Evolutionary conservation across 2,888 invertebrate genomes (phyloP), one percentile per base, ranked within the genome.

Genomic region (Invenusta paracnida): DNA sequence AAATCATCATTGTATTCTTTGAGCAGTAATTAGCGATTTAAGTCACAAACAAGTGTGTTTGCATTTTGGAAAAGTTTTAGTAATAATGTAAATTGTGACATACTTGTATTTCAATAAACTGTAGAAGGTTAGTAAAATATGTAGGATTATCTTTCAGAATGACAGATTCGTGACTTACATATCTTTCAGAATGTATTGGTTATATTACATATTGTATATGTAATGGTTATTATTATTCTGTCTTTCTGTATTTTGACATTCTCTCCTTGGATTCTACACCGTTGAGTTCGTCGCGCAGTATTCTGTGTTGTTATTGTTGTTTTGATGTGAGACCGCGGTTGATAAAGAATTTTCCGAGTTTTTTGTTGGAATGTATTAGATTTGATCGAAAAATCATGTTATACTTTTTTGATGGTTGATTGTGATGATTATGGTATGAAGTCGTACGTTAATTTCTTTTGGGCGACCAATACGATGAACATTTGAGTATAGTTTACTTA

Each of bases 401-500:
- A 13, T 73, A 73, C 73, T 73, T 73, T 73, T n/a, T 73, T 73
- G 73, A 23, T 73, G 11, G 73, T 73, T 73, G 73, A 73, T 73
- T 73, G 73, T 73, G 73, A 23, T 13, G 5, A 73, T 73, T 73
- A 73, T 73, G 73, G 73, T 5, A 23, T 23, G 73, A 73, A 23
- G 73, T 73, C 73, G 73, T 5, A 73, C 73, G 17, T 73, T 48
- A 17, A 11, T 73, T 73, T 73, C 27, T 73, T 73, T 73, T 73
- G 73, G 73, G 73, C 73, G 27, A 73, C 73, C 73, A 23, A 73
- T 73, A 23, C 73, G 73, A 73, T 73, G 17, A 73, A 73, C 73
- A 73, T 73, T 73, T 73, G 73, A 73, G 73, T 73, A 73, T 73
- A 73, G 73, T 73, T 73, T 73, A 73, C 73, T 73, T 73, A 73